Base-by-base conservation (phyloP, 1,140 invertebrate genomes). In the Drosophila lowei region DNA sequence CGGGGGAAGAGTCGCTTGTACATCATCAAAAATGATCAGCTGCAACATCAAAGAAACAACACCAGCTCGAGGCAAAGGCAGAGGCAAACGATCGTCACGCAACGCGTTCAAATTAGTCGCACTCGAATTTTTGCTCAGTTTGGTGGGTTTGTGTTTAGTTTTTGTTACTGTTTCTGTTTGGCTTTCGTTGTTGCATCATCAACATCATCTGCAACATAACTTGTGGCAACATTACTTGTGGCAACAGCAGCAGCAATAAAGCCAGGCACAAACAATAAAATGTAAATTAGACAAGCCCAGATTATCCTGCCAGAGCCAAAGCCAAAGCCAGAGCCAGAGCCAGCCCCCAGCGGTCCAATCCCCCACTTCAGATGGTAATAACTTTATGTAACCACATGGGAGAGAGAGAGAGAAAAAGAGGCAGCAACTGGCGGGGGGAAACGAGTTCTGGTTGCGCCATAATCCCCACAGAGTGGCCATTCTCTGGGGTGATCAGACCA, bases 361-460 rank as follows among this genome's bases (percentile, higher is more conserved):
- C 23, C 23, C 21, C 47, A 13, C n/a, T 8, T 16, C 38, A 61
- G 61, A 46, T 50, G 48, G 59, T 57, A 65, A 65, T 77, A 70
- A 64, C 60, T 80, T 84, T 84, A 85, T 61, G 62, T 80, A 84
- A 84, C 60, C 62, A 65, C 65, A 79, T 42, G 43, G 46, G 60
- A 9, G 30, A 34, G 0, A 3, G 55, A 49, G 56, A 9, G 25
- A 34, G 30, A 3, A 7, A 30, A 3, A 30, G 28, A 34, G 48
- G 23, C 23, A 25, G 23, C 4, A 25, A 6, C 23, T 43, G 55
- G 47, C 43, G 28, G 49, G 48, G 15, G 21, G 38, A 79, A 84
- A 84, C 80, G n/a, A 70, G 80, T 85, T 77, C 79, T 74, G 59
- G 52, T 47, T 52, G 30, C 38, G 21, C 23, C 58, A 53, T 50